Evolutionary conservation across 2,113 vertebrate genomes (phyloP).

Genomic region (Sialia sialis): DNA sequence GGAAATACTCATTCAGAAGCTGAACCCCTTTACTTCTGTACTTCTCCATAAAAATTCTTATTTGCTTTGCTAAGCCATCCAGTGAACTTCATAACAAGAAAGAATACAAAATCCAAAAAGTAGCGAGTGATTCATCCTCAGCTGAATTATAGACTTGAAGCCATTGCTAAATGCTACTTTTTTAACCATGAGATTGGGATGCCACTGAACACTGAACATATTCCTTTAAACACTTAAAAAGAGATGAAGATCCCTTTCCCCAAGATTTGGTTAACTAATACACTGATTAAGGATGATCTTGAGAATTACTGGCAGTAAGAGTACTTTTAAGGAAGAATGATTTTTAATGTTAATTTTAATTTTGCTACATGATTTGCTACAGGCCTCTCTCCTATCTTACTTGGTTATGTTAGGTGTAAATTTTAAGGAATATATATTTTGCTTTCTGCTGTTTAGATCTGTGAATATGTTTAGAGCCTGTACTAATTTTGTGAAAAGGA

Average conservation of each 20-base stretch:
- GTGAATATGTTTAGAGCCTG: background rate
- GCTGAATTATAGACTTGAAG: constrained; percentile 10
- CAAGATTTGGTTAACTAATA: background rate
- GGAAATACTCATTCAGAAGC: background rate
- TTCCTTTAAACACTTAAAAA: background rate
- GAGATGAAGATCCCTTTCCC: background rate
- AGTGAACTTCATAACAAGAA: background rate
- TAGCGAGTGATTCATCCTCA: constrained; percentile 40
- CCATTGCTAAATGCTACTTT: background rate
- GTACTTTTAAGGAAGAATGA: background rate
- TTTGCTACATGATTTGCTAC: background rate
- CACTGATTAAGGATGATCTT: background rate
- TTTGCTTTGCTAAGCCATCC: background rate
- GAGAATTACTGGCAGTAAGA: background rate
- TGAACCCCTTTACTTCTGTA: background rate
- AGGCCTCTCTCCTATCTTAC: background rate
- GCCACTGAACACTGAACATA: background rate
- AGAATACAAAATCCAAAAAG: background rate
- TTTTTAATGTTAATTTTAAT: background rate
- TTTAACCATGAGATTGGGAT: background rate
- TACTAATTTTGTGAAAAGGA: background rate
- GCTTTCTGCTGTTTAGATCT: background rate
- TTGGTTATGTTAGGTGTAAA: background rate
- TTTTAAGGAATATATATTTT: background rate
- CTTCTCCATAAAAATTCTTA: background rate